phyloP scores from a whole-genome alignment of 30 jellyfish, hydroid and myxozoan species.

The Hydractinia symbiolongicarpus region DNA sequence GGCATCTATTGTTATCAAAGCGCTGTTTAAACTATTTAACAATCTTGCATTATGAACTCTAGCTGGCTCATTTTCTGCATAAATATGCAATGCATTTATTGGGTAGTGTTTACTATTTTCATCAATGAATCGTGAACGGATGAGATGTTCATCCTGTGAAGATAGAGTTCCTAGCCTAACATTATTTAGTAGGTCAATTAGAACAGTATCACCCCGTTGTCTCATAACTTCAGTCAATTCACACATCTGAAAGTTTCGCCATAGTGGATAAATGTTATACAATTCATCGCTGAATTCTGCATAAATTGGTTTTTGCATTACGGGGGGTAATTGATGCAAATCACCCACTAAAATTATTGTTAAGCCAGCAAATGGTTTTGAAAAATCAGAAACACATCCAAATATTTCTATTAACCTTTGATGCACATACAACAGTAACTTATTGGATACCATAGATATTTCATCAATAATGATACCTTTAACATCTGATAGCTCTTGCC shows the following conservation, averaged over 20 bases:
- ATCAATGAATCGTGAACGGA: not conserved
- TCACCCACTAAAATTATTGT: constrained; percentile 1
- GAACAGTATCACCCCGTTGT: not conserved
- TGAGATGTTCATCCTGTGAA: not conserved
- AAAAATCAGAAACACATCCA: constrained; percentile 28
- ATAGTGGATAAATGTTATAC: constrained; percentile 2
- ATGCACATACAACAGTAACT: constrained; percentile 20
- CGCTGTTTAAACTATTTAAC: not conserved
- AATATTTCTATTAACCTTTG: not conserved
- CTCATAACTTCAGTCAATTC: constrained; percentile 35
- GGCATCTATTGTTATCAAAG: not conserved
- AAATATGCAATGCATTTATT: not conserved
- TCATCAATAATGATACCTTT: constrained; percentile 28
- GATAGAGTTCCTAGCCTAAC: not conserved
- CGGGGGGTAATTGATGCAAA: not conserved
- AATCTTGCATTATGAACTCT: not conserved
- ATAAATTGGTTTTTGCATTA: constrained; percentile 3
- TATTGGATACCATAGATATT: constrained; percentile 9
- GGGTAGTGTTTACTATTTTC: not conserved
- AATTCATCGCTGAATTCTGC: not conserved
- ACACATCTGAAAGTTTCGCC: constrained; percentile 21
- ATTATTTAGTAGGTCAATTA: not conserved
- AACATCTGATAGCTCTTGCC: constrained; percentile 4
- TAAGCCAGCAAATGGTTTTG: constrained; percentile 34
- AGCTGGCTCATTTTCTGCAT: constrained; percentile 15